Base-by-base conservation (phyloP, 2,797 vertebrate species). In the Myotis pilosus region DNA sequence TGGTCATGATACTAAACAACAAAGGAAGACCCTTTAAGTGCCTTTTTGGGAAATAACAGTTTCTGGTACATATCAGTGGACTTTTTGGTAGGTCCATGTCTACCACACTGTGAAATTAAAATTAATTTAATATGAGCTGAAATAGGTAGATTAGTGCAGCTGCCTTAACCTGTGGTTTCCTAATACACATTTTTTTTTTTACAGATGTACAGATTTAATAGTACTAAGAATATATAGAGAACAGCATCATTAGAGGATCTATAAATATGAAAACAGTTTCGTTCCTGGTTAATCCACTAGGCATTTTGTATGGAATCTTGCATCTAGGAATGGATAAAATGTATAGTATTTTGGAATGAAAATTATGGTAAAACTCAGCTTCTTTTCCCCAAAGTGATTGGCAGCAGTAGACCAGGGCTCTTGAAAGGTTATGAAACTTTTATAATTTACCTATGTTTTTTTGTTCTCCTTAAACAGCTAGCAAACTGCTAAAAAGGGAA, bases 391-490 rank as follows among this genome's bases (percentile, higher is more conserved):
- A 86, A 8, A 89, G 69, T 66, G 36, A 36, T 57, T 79, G 57
- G 49, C 53, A 57, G 4, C 49, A 62, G 17, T 81, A 78, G 51
- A 71, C 23, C 20, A 62, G 69, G 53, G 33, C 11, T 49, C 75
- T 68, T 68, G 80, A 79, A 80, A 76, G 16, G 7, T 76, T 82
- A 28, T 49, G 76, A 86, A 41, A 44, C 64, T 78, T 69, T 8
- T 69, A 1, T 76, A 68, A 89, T 76, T 89, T 68, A 47, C 30
- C 60, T 57, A 2, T 75, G 36, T 72, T 93, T 80, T 80, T 74
- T 41, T 92, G 49, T 94, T 79, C 68, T 55, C 10, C 36, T 88
- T 36, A 97, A 91, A 28, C 64, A 91, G 71, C 20, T 51, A 51
- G 23, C 69, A 74, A 62, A 87, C 55, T 57, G 76, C 53, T 81